Percentiles rank a stretch among this genome's conserved stretches.
Evolutionary conservation across 2,888 invertebrate species (phyloP).

Genomic region (Osedax frankpressi): DNA sequence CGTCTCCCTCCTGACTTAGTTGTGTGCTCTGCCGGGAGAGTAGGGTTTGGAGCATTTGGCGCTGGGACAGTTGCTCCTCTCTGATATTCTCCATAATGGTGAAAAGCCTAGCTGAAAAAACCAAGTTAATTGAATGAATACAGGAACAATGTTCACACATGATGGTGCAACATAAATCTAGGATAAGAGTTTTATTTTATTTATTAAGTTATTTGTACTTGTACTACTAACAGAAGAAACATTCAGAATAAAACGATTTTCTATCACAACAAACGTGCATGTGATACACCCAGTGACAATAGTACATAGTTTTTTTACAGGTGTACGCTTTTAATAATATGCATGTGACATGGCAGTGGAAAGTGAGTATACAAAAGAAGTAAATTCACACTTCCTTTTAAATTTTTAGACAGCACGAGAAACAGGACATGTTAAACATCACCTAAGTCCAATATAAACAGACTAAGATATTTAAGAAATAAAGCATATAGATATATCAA

Average conservation of each 20-base stretch:
- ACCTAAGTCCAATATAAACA: too few species aligned
- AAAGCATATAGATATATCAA: neutral
- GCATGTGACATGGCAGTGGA: too few species aligned
- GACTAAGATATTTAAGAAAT: too few species aligned
- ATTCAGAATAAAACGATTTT: neutral
- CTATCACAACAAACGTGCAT: too few species aligned
- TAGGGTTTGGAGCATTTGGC: neutral
- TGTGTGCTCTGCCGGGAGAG: neutral
- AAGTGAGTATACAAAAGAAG: too few species aligned
- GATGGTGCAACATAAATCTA: neutral
- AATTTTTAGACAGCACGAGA: too few species aligned
- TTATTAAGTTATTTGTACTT: neutral
- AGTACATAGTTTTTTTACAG: too few species aligned
- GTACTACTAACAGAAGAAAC: conserved; percentile 1
- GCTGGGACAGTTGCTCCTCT: conserved; percentile 5
- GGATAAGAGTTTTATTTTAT: neutral
- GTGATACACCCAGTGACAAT: too few species aligned
- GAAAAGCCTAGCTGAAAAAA: neutral
- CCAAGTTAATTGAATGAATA: conserved; percentile 6
- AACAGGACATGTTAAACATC: too few species aligned
- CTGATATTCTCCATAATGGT: neutral
- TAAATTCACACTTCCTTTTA: too few species aligned
- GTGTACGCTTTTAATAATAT: too few species aligned
- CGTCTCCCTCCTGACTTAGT: neutral
- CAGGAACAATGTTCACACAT: neutral